A percentile compares a stretch with the other conserved stretches of the same genome.
Conservation (phyloP, 2,888 invertebrate genomes). For the Caenorhabditis japonica region DNA sequence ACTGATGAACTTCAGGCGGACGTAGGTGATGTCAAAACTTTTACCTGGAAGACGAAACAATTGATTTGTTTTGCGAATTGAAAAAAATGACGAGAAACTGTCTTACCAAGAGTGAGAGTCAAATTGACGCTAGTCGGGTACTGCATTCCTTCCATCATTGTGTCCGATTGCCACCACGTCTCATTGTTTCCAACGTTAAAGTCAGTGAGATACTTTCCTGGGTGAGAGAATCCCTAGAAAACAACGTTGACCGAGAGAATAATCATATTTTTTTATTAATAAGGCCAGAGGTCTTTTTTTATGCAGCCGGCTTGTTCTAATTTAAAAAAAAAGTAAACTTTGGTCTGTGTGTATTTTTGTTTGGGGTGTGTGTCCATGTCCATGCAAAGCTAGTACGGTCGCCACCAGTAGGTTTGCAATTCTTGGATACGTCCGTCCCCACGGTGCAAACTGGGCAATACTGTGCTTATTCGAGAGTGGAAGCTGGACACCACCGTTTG, state of each 20-base stretch:
- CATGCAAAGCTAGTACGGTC: no score
- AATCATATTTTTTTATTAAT: background rate
- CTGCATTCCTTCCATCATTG: slow-evolving; percentile 93
- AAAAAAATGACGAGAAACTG: no score
- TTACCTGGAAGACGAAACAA: slow-evolving; percentile 84
- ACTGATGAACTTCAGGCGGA: slow-evolving; percentile 92
- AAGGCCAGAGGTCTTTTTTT: no score
- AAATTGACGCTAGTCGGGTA: slow-evolving; percentile 93
- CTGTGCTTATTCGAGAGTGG: no score
- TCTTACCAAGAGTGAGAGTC: slow-evolving; percentile 86
- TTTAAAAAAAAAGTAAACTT: no score
- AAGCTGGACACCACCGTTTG: no score
- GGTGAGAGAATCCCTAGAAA: slow-evolving; percentile 66
- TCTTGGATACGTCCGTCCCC: no score
- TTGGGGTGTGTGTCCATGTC: no score
- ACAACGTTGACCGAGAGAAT: background rate
- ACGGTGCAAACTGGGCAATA: no score
- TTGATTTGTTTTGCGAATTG: background rate
- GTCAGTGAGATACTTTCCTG: slow-evolving; percentile 85
- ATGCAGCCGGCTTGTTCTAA: no score
- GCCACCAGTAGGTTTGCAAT: no score
- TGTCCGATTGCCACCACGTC: slow-evolving; percentile 98
- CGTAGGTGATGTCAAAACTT: slow-evolving; percentile 96
- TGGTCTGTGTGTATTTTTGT: no score
- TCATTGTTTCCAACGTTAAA: slow-evolving; percentile 90